Base-by-base conservation (phyloP, 2,888 invertebrate genomes). In the Aquatica leii region DNA sequence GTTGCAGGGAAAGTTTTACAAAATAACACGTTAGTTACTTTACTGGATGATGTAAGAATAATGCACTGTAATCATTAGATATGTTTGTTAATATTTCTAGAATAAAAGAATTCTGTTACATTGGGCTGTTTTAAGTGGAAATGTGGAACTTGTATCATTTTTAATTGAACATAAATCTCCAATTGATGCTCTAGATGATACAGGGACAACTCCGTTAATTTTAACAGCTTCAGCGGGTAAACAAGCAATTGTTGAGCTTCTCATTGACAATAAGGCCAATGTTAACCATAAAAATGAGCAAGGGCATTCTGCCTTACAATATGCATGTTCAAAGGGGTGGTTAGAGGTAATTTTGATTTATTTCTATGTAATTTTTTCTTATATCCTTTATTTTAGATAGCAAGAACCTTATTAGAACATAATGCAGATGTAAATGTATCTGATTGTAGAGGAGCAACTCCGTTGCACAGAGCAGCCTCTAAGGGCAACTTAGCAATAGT, bases 281-380 rank as follows among this genome's bases (percentile, higher is more conserved):
- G 86, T 94, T 0, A 90, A 93, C 82, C 88, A 89, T 51, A 87
- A 87, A 74, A 91, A 90, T 56, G 81, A 79, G 63, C 87, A 90
- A 61, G 93, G 93, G 0, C 94, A 95, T 80, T 90, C 93, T 35
- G 85, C 94, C 6, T 80, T 95, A 53, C 94, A 94, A 76, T 94
- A 95, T 84, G 92, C 93, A 41, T 90, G 92, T 64, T 95, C 94
- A 0, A 95, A 94, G 82, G 91, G 92, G 62, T 90, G 90, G 85
- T 82, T 85, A 71, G 86, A 90, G 80, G 91, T 24, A 24, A 6
- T 4, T 24, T 24, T 6, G 2, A 24, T 24, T 24, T 24, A 4
- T 24, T 24, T 24, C 6, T 4, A 24, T 24, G 24, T n/a, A n/a
- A n/a, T n/a, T 57, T 12, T 14, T 17, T 37, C 24, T n/a, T n/a